Evolutionary conservation across 1,140 invertebrate species (phyloP).

Genomic region (Saccostrea glomerata): DNA sequence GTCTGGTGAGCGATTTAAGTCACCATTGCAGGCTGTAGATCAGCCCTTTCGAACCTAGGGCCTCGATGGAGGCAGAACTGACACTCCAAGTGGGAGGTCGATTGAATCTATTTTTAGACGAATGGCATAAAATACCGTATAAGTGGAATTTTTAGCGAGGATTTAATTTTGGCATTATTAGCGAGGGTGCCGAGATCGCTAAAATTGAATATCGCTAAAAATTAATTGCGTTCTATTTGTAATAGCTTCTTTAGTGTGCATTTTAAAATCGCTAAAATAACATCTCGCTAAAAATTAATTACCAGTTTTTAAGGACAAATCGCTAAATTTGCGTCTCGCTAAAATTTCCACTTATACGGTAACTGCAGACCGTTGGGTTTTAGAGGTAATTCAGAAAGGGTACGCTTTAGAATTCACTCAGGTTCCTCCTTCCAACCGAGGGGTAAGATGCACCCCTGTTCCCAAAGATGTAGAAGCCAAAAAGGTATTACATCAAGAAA

Average conservation of each 20-base stretch:
- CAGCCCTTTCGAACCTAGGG: background rate
- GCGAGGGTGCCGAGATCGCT: no score
- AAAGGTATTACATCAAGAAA: background rate
- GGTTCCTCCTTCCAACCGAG: background rate
- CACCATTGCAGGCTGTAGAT: background rate
- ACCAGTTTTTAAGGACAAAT: no score
- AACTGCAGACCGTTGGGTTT: background rate
- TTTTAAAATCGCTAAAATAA: no score
- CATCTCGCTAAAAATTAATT: no score
- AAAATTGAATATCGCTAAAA: no score
- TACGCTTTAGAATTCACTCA: background rate
- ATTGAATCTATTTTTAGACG: background rate
- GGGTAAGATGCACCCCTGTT: background rate
- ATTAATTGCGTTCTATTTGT: no score
- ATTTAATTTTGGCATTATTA: no score
- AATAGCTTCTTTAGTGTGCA: no score
- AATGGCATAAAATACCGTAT: no score
- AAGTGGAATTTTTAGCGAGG: no score
- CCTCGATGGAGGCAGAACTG: background rate
- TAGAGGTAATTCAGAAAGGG: background rate
- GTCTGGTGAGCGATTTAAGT: background rate
- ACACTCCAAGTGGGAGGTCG: background rate
- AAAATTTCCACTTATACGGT: no score
- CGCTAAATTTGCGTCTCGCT: no score
- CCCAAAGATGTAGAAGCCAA: background rate